phyloP scores from a whole-genome alignment of 2,888 invertebrate genomes.

The Euproctis similis region DNA sequence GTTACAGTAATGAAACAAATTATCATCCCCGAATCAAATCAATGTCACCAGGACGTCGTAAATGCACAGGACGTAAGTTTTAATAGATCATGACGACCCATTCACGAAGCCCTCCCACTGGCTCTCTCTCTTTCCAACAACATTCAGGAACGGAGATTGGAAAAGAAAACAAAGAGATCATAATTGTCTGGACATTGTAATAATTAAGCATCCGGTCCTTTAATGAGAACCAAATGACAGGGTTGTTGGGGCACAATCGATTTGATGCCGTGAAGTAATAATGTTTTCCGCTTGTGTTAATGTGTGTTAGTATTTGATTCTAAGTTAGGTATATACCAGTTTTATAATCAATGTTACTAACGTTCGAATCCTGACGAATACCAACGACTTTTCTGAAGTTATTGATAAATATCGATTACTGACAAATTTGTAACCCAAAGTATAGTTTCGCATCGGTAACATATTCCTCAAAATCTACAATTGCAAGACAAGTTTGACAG shows the following conservation, averaged over 20 bases:
- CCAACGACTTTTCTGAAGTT: too few relatives aligned
- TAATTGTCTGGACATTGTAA: constrained; percentile 52
- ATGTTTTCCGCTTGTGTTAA: constrained; percentile 60
- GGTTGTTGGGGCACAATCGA: constrained; percentile 60
- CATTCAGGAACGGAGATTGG: constrained; percentile 13
- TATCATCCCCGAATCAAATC: constrained; percentile 35
- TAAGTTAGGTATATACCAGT: too few relatives aligned
- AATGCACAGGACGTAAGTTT: constrained; percentile 38
- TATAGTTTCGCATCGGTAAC: too few relatives aligned
- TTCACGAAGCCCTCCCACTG: constrained; percentile 21
- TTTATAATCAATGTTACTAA: too few relatives aligned
- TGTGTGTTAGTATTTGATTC: too few relatives aligned
- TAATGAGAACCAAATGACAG: constrained; percentile 72
- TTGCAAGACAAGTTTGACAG: constrained; percentile 17
- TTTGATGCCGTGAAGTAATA: constrained; percentile 67
- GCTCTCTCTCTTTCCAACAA: constrained; percentile 13
- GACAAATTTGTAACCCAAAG: too few relatives aligned
- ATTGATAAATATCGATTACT: too few relatives aligned
- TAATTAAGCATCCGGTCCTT: constrained; percentile 63
- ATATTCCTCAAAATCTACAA: too few relatives aligned
- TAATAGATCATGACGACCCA: constrained; percentile 40
- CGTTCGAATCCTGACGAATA: too few relatives aligned
- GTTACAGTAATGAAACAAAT: constrained; percentile 33
- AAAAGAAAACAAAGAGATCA: constrained; percentile 44
- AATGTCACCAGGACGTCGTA: constrained; percentile 30